These are phyloP conservation scores for Phyllotreta striolata DNA, from an alignment of 2,888 invertebrate genomes.

Conservation along the genomic window DNA sequence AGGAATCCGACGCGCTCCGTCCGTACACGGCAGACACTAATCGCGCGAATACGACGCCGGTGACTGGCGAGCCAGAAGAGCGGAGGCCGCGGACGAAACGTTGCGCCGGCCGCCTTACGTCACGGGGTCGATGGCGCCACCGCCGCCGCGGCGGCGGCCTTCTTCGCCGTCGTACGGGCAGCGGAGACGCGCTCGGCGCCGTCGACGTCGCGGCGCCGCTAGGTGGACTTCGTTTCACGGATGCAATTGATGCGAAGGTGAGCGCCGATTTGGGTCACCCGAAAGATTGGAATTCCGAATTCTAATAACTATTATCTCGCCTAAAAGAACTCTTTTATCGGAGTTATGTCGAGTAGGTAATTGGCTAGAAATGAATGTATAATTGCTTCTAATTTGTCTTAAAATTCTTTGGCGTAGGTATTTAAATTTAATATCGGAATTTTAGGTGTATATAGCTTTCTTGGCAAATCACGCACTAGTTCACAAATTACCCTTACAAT, in stretches of 20 bases:
- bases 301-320: not conserved
- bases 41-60: conserved; percentile 13
- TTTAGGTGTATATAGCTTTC: no score
- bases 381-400: no score
- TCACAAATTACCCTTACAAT: no score
- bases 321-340: not conserved
- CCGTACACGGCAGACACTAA: conserved; percentile 11
- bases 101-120: conserved; percentile 46
- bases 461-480: no score
- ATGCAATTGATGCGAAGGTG: conserved; percentile 9
- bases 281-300: not conserved
- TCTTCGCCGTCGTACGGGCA: conserved; percentile 52
- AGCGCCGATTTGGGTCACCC: conserved; percentile 14
- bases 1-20: conserved; percentile 1
- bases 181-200: conserved; percentile 47
- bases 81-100: conserved; percentile 19
- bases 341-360: no score
- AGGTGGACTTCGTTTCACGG: conserved; percentile 11
- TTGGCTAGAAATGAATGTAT: no score
- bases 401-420: no score
- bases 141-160: conserved; percentile 26
- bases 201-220: conserved; percentile 20
- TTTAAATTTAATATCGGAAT: no score
- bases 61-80: conserved; percentile 19
- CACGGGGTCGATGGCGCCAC: conserved; percentile 57